A percentile compares a stretch with the other conserved stretches of the same genome.
phyloP scores from a whole-genome alignment of 2,888 invertebrate species.

The Xylota segnis region DNA sequence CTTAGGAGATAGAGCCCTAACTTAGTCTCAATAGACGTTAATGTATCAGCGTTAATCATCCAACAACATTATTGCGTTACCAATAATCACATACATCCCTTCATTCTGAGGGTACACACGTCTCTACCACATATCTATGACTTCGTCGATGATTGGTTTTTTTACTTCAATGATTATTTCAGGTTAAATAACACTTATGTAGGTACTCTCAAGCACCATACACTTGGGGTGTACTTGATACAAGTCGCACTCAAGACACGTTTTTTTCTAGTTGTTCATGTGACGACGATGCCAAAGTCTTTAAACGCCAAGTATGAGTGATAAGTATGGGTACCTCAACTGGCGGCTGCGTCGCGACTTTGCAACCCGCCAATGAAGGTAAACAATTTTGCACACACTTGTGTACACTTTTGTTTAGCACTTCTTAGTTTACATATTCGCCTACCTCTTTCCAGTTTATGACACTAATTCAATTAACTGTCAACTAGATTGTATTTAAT shows the following conservation, averaged over 20 bases:
- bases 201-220: background rate
- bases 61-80: background rate
- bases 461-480: background rate
- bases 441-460: background rate
- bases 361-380: background rate
- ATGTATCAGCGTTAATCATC: background rate
- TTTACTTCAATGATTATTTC: background rate
- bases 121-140: background rate
- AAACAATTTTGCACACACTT: background rate
- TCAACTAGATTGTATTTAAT: too few relatives aligned
- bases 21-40: too few relatives aligned
- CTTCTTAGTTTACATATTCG: background rate
- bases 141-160: background rate
- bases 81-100: background rate
- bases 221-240: background rate
- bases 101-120: background rate
- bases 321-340: background rate
- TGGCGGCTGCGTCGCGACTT: background rate
- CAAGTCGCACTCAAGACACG: background rate
- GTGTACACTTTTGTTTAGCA: background rate
- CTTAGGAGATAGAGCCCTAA: too few relatives aligned
- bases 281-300: background rate
- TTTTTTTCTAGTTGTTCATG: background rate
- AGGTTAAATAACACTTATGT: background rate
- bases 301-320: background rate